phyloP scores from a whole-genome alignment of 2,797 vertebrate species.

The Hypotaenidia okinawae region DNA sequence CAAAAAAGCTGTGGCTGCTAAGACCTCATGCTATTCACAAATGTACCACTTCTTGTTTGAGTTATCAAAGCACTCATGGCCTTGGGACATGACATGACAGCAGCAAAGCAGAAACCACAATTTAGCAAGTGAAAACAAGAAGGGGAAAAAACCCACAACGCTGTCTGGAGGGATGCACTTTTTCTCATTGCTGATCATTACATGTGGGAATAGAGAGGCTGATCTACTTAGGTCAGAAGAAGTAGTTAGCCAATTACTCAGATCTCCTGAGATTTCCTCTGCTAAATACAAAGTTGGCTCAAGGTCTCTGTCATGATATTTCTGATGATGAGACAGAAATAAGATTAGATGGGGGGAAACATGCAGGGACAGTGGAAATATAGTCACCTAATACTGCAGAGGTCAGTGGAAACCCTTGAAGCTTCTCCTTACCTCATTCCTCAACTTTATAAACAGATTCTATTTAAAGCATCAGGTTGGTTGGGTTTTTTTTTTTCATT shows the following conservation, averaged over 20 bases:
- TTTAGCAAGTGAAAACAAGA: slow-evolving; percentile 11
- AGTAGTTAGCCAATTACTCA: background rate
- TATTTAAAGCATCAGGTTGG: background rate
- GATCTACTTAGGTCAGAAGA: background rate
- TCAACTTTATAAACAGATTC: background rate
- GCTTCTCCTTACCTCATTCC: background rate
- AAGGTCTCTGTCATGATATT: slow-evolving; percentile 24
- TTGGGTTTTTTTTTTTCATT: background rate
- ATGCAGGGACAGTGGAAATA: background rate
- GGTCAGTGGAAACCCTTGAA: background rate
- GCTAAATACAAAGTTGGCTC: slow-evolving; percentile 18
- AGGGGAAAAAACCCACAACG: fast-evolving
- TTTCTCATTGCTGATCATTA: background rate
- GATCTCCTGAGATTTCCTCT: background rate
- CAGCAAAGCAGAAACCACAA: background rate
- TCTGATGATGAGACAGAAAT: slow-evolving; percentile 3
- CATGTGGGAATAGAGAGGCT: background rate
- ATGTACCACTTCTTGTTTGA: background rate
- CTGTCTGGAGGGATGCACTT: background rate
- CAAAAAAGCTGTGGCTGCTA: background rate
- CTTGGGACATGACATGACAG: background rate
- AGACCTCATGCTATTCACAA: background rate
- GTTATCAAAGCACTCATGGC: background rate
- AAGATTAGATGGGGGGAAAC: background rate
- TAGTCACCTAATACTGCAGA: background rate